phyloP scores from a whole-genome alignment of 2,888 invertebrate genomes.

The Lasius platythorax region DNA sequence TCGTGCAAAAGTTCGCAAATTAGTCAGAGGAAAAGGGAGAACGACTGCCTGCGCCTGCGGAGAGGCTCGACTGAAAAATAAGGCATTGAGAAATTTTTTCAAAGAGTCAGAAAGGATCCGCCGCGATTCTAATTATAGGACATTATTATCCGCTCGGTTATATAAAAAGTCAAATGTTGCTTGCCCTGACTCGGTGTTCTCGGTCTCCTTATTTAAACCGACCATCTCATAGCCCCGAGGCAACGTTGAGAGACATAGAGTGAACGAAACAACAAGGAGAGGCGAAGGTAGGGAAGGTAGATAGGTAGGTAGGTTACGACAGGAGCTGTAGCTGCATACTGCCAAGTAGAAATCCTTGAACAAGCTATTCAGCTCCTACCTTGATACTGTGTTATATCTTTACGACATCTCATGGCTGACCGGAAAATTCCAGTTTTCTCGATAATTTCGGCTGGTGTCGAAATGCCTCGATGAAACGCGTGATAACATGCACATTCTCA shows the following conservation, averaged over 20 bases:
- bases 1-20: not conserved
- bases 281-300: conserved; percentile 49
- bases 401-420: conserved; percentile 45
- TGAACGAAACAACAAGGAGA: conserved; percentile 65
- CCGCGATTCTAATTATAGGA: conserved; percentile 50
- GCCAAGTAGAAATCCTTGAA: conserved; percentile 72
- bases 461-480: conserved; percentile 10
- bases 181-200: conserved; percentile 67
- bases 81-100: conserved; percentile 2
- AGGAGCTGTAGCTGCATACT: conserved; percentile 71
- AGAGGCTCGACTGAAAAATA: not conserved
- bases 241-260: conserved; percentile 60
- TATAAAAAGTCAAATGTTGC: conserved; percentile 61
- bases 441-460: conserved; percentile 62
- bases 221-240: conserved; percentile 59
- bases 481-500: conserved; percentile 1
- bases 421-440: conserved; percentile 58
- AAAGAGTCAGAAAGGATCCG: not conserved
- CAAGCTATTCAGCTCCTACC: conserved; percentile 60
- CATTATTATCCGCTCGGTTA: conserved; percentile 32
- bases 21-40: not conserved
- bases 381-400: conserved; percentile 43
- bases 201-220: conserved; percentile 66
- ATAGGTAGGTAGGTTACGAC: too few species aligned
- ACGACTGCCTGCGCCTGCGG: not conserved